Evolutionary conservation across 2,797 vertebrate genomes (phyloP).

Genomic region (Halcyon leucocephala): DNA sequence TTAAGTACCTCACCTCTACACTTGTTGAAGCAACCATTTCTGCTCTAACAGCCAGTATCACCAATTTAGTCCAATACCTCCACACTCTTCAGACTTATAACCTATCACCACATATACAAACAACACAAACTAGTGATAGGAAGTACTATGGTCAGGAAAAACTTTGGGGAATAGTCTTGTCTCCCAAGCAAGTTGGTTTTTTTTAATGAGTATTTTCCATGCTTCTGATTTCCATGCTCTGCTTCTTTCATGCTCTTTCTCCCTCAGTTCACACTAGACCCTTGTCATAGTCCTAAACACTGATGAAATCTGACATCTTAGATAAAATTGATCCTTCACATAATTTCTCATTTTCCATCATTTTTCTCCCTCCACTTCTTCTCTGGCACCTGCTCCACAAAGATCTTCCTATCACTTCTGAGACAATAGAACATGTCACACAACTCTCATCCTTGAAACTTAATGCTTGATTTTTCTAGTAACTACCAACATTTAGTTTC

Average conservation of each 20-base stretch:
- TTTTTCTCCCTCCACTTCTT: background rate
- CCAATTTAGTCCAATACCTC: background rate
- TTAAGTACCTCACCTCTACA: background rate
- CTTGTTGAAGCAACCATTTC: background rate
- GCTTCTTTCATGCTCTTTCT: background rate
- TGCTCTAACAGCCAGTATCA: background rate
- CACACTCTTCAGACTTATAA: background rate
- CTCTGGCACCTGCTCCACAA: background rate
- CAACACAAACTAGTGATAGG: background rate
- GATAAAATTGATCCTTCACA: background rate
- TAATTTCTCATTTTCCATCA: background rate
- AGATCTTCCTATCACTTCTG: background rate
- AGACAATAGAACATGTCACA: background rate
- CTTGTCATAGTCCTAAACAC: background rate
- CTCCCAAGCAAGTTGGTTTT: background rate
- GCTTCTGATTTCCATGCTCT: background rate
- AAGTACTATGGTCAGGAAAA: background rate
- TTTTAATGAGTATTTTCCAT: background rate
- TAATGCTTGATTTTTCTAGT: background rate
- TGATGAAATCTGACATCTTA: background rate
- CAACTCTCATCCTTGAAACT: background rate
- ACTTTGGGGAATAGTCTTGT: background rate
- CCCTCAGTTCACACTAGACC: background rate
- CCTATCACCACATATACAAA: background rate
- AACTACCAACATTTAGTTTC: background rate